These are phyloP conservation scores for Pipa parva DNA, from an alignment of 2,113 vertebrate species.

Conservation along the genomic window DNA sequence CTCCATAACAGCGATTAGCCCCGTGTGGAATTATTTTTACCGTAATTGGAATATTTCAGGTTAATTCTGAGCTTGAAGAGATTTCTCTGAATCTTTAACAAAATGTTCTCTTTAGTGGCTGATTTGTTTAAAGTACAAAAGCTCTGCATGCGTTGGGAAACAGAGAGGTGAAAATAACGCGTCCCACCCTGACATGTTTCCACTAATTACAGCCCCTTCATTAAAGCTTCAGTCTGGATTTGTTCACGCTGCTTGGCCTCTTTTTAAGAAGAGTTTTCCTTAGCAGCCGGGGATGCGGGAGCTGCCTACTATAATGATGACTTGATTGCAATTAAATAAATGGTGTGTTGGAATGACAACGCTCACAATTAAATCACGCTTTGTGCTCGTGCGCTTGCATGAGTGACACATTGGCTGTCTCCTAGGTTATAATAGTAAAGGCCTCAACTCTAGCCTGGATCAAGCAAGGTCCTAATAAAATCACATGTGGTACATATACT, in stretches of 20 bases:
- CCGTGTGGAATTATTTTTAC: constrained; percentile 7
- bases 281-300: not conserved
- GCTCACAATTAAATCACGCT: not conserved
- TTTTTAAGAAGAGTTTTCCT: not conserved
- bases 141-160: not conserved
- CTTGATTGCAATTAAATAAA: not conserved
- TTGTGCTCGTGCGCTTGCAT: not conserved
- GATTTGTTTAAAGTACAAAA: constrained; percentile 31
- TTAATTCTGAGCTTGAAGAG: constrained; percentile 8
- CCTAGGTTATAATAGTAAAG: too few species aligned
- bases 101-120: not conserved
- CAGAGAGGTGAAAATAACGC: not conserved
- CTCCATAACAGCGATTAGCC: constrained; percentile 8
- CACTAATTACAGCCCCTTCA: constrained; percentile 20
- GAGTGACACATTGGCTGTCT: not conserved
- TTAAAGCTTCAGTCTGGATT: not conserved
- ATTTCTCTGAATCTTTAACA: constrained; percentile 9
- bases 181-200: not conserved
- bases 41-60: constrained; percentile 18
- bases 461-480: too few species aligned
- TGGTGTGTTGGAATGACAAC: not conserved
- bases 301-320: not conserved
- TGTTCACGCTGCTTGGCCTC: not conserved
- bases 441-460: too few species aligned
- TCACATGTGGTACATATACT: too few species aligned